A percentile compares a stretch with the other conserved stretches of the same genome.
phyloP scores from a whole-genome alignment of 2,888 invertebrate genomes.

The Eueremaeus valkanovi region DNA sequence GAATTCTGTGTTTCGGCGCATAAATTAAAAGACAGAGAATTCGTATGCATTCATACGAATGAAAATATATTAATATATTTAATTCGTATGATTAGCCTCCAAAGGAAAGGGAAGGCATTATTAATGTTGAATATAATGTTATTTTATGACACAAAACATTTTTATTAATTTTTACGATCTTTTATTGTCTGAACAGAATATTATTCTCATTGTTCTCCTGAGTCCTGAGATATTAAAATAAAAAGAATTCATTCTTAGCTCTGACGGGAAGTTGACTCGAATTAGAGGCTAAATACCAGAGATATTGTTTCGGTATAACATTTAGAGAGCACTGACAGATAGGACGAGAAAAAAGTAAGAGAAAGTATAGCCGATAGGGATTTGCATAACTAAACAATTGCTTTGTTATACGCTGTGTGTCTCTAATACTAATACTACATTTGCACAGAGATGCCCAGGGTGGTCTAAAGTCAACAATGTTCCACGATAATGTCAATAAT shows the following conservation, averaged over 20 bases:
- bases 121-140: neutral
- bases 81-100: neutral
- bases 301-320: neutral
- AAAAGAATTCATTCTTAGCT: neutral
- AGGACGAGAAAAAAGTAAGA: neutral
- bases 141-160: neutral
- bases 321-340: neutral
- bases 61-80: constrained; percentile 19
- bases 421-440: neutral
- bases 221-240: neutral
- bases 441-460: too few species aligned
- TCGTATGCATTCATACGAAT: neutral
- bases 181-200: neutral
- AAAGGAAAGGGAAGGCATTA: neutral
- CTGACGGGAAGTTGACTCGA: constrained; percentile 20
- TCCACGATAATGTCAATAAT: too few species aligned
- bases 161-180: constrained; percentile 2
- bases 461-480: too few species aligned
- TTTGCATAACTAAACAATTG: constrained; percentile 29
- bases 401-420: neutral
- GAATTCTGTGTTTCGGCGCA: neutral
- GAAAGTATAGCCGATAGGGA: constrained; percentile 4
- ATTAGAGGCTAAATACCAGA: constrained; percentile 13
- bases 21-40: neutral
- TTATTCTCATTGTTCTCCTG: constrained; percentile 9